Evolutionary conservation across 2,888 invertebrate species (phyloP), one percentile per base, ranked within the genome.

Genomic region (Chironomus riparius): DNA sequence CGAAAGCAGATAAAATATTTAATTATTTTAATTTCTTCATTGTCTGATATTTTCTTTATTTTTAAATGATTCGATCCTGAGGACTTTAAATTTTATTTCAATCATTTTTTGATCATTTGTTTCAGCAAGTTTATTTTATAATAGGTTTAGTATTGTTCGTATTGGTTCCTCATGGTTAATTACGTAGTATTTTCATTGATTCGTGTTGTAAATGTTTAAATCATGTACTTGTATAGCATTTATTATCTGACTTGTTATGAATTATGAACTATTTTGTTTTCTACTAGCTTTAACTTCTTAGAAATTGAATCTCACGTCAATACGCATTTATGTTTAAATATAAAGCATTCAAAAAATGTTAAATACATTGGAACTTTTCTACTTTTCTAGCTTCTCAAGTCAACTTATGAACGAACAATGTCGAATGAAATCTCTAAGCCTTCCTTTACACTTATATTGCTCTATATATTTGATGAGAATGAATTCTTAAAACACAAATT

Each of bases 1-100:
- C 56, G 18, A 65, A 65, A 65, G 65, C 24, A 24, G 21, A 13
- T 65, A 13, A 21, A 65, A 65, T 21, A 22, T 65, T 65, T 12
- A 65, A 65, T 65, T 13, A 24, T 24, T 65, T 65, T 62, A 38
- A 12, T 62, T 21, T 62, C 62, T 22, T 56, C 56, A 38, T 38
- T 38, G 56, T 15, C 15, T 15, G 18, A 56, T 56, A 62, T 21
- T 62, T 21, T 21, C n/a, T 18, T 13, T 21, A 24, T 13, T 21
- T 4, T 22, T 18, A 65, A 65, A 65, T 65, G 65, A 65, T 65
- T 65, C 18, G 65, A 65, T 65, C 65, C 65, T 65, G 65, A 65
- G 65, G 65, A 65, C 21, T 65, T 65, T 65, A 1, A 15, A 50
- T 15, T 13, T 15, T 56, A 18, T 50, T 50, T 50, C 5, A 50